Conservation (phyloP, 2,797 vertebrate species). For the Channallabes apus region DNA sequence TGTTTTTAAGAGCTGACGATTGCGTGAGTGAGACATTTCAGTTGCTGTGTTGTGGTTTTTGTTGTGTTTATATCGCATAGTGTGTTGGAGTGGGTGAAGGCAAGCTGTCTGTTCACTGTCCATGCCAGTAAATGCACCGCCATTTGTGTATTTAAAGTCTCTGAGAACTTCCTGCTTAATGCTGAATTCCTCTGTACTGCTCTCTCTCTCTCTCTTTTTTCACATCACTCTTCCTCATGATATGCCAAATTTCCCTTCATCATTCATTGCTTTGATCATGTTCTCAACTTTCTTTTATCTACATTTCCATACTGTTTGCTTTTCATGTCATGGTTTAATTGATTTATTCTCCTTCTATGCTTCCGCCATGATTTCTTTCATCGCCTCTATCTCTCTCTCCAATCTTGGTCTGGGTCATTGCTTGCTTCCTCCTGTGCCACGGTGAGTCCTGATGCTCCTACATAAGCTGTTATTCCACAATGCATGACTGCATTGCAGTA, state of each 20-base stretch:
- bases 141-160: constrained; percentile 34
- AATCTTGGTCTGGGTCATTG: constrained; percentile 87
- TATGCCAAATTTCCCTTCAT: constrained; percentile 25
- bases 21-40: constrained; percentile 7
- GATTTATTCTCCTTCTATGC: constrained; percentile 54
- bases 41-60: constrained; percentile 18
- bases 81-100: constrained; percentile 14
- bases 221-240: constrained; percentile 28
- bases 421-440: constrained; percentile 92
- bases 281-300: not conserved
- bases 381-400: constrained; percentile 57
- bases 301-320: constrained; percentile 1
- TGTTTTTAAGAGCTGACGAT: not conserved
- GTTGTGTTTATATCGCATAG: constrained; percentile 11
- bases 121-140: constrained; percentile 12
- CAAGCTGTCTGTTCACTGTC: constrained; percentile 27
- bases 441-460: constrained; percentile 87
- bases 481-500: constrained; percentile 74
- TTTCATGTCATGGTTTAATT: constrained; percentile 54
- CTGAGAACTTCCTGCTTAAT: constrained; percentile 39
- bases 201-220: constrained; percentile 45
- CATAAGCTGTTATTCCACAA: constrained; percentile 71
- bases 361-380: constrained; percentile 44
- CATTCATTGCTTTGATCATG: constrained; percentile 28
- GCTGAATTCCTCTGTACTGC: constrained; percentile 51